These are phyloP conservation scores for Sebastes glaucus DNA, from an alignment of 2,797 vertebrate species.

Conservation along the genomic window DNA sequence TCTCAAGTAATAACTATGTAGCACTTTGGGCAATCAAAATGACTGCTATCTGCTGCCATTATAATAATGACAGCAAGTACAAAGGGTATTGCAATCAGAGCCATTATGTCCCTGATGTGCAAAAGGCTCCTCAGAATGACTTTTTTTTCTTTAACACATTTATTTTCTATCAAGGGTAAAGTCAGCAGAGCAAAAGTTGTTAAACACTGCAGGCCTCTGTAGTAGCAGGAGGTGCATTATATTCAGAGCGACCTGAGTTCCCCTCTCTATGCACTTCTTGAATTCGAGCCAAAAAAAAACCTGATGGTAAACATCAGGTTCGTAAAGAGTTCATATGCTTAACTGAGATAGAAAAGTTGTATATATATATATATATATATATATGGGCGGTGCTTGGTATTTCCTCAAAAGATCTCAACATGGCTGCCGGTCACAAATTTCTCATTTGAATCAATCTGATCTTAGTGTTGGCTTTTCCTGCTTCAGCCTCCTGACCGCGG, in stretches of 20 bases:
- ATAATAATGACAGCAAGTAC: constrained; percentile 33
- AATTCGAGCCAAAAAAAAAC: constrained; percentile 24
- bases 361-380: no score
- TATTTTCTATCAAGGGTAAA: constrained; percentile 24
- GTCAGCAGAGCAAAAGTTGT: constrained; percentile 28
- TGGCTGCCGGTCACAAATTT: no score
- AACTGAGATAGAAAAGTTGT: constrained; percentile 26
- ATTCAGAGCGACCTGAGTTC: constrained; percentile 8
- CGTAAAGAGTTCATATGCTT: constrained; percentile 33
- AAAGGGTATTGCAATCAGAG: constrained; percentile 24
- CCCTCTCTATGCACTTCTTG: constrained; percentile 20
- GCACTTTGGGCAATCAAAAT: constrained; percentile 18
- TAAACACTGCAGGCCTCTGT: constrained; percentile 11
- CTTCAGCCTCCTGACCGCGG: no score
- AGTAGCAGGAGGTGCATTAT: constrained; percentile 5
- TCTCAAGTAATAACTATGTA: constrained; percentile 6
- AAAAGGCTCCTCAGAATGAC: neutral
- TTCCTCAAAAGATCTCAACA: no score
- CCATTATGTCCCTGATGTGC: neutral
- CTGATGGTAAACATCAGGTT: constrained; percentile 36
- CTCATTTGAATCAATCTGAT: no score
- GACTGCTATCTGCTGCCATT: constrained; percentile 23
- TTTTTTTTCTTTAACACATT: constrained; percentile 1
- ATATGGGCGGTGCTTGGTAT: no score
- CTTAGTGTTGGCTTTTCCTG: no score